Evolutionary conservation across 2,888 invertebrate species (phyloP).

Genomic region (Trachelus stipa): DNA sequence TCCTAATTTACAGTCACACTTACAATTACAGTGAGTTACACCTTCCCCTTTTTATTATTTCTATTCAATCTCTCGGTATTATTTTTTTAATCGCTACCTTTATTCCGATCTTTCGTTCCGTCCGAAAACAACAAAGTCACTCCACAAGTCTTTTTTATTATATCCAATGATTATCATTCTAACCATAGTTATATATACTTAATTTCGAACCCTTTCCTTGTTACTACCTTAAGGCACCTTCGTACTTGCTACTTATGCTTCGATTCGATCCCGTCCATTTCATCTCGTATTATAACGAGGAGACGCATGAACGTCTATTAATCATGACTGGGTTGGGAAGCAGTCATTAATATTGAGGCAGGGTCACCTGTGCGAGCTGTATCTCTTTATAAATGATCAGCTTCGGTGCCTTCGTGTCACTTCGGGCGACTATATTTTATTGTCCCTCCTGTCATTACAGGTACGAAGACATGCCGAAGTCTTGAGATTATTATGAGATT

Average conservation of each 20-base stretch:
- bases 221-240: not conserved
- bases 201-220: not conserved
- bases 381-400: constrained; percentile 55
- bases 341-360: constrained; percentile 53
- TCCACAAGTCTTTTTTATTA: not conserved
- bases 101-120: not conserved
- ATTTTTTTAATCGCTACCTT: not conserved
- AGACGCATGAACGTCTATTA: constrained; percentile 46
- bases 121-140: not conserved
- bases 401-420: constrained; percentile 42
- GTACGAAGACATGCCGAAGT: constrained; percentile 4
- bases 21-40: not conserved
- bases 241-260: not conserved
- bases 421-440: constrained; percentile 49
- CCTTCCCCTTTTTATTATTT: not conserved
- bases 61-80: not conserved
- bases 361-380: constrained; percentile 44
- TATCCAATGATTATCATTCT: not conserved
- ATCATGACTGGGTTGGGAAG: constrained; percentile 50
- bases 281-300: constrained; percentile 7
- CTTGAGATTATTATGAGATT: constrained; percentile 5
- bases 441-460: constrained; percentile 25
- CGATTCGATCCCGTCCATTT: not conserved
- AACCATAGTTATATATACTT: not conserved
- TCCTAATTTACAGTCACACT: not conserved